Evolutionary conservation across 2,888 invertebrate genomes (phyloP), one percentile per base, ranked within the genome.

Genomic region (Subacronicta megacephala): DNA sequence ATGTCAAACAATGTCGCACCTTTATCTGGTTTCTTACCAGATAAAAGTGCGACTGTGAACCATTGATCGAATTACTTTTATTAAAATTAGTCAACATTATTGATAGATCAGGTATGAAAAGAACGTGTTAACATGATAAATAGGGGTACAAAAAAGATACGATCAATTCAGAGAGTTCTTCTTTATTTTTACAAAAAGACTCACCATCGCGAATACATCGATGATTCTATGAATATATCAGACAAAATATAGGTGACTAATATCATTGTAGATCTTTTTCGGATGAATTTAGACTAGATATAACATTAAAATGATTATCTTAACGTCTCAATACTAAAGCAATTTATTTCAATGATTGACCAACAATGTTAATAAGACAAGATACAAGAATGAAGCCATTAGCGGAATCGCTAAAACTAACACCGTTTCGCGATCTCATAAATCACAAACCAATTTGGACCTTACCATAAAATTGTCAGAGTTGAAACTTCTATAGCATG

Each of bases 331-430:
- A 83, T 81, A 79, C 72, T 52, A 63, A 75, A 77, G 68, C 65
- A 80, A 83, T 81, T 81, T 78, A 80, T 79, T 81, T 83, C 83
- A 82, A 82, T 85, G 82, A 82, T 80, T 80, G 79, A 77, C 73
- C 80, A 77, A 77, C 83, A 82, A 83, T 83, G 83, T 83, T 85
- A 84, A 83, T 81, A 83, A 85, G 80, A 78, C 72, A 80, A 81
- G 81, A 77, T 81, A 81, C 81, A 77, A 81, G 80, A 82, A 87
- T 85, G 83, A 87, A 89, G 85, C 86, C 87, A 90, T 86, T 85
- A 88, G 88, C 83, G 80, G 85, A 89, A 87, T 88, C 84, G 85
- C 89, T 89, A 89, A 90, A 90, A 88, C 88, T 88, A 89, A 88
- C 87, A 87, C 85, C 81, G 78, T 77, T 77, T 72, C 71, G 76